phyloP scores from a whole-genome alignment of 2,113 vertebrate genomes.

The Onychostoma macrolepis region DNA sequence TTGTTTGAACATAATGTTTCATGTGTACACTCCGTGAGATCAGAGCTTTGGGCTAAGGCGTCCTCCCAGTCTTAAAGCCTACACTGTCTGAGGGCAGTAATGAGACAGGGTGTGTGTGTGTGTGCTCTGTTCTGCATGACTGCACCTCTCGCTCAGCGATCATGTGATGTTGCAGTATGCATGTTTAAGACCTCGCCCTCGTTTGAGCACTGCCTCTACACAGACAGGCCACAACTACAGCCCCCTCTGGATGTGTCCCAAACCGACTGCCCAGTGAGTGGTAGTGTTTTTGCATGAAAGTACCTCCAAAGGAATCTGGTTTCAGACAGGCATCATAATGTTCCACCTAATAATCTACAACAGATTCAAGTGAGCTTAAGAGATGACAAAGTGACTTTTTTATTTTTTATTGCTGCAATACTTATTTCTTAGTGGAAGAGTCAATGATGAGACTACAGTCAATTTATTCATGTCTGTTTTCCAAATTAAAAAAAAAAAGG shows the following conservation, averaged over 20 bases:
- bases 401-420: neutral
- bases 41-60: neutral
- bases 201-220: neutral
- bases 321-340: neutral
- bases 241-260: neutral
- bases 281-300: neutral
- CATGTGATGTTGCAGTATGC: constrained; percentile 40
- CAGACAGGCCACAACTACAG: neutral
- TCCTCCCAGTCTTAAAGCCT: constrained; percentile 11
- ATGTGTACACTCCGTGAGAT: constrained; percentile 9
- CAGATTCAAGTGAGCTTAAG: neutral
- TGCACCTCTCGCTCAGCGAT: constrained; percentile 10
- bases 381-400: neutral
- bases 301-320: neutral
- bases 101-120: constrained; percentile 38
- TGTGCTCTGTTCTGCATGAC: constrained; percentile 31
- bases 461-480: neutral
- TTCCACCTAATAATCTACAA: neutral
- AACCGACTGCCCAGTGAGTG: neutral
- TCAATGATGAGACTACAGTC: too few relatives aligned
- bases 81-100: constrained; percentile 8
- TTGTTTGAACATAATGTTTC: constrained; percentile 31
- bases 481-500: neutral
- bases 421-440: neutral
- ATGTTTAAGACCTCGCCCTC: constrained; percentile 34